Evolutionary conservation across 2,888 invertebrate genomes (phyloP).

Genomic region (Eulithis testata): DNA sequence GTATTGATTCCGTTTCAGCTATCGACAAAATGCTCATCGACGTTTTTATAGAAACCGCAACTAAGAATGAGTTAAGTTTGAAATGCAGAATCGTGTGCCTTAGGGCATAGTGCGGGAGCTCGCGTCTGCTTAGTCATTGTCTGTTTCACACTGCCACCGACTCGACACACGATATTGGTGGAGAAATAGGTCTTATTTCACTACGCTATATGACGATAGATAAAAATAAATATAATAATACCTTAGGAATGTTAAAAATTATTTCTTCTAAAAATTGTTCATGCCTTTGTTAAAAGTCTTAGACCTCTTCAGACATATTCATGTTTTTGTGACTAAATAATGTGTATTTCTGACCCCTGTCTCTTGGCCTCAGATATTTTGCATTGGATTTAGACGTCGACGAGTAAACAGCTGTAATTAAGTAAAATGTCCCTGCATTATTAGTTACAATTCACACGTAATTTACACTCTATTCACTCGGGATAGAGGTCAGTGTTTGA

Average conservation of each 20-base stretch:
- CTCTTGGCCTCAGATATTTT: conserved; percentile 39
- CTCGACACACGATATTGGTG: too few species aligned
- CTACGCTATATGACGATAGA: too few species aligned
- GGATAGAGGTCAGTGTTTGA: conserved; percentile 36
- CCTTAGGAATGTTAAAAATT: too few species aligned
- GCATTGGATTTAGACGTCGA: conserved; percentile 49
- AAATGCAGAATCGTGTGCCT: conserved; percentile 23
- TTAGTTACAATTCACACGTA: neutral
- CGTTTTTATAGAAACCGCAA: neutral
- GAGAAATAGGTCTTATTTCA: too few species aligned
- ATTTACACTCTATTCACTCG: neutral
- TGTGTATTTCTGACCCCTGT: neutral
- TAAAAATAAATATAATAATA: too few species aligned
- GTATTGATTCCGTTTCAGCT: neutral
- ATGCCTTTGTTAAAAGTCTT: too few species aligned
- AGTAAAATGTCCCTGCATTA: conserved; percentile 40
- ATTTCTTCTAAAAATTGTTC: too few species aligned
- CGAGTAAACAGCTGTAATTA: conserved; percentile 45
- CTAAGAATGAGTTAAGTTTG: conserved; percentile 17
- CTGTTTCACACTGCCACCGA: too few species aligned
- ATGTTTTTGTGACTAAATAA: neutral
- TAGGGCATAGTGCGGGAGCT: conserved; percentile 12
- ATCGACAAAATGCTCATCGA: too few species aligned
- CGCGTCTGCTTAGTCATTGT: neutral
- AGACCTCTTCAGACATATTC: too few species aligned